Evolutionary conservation across 64 coral and sea anemone genomes (phyloP), one percentile per base, ranked within the genome.

Genomic region (Montipora cactus): DNA sequence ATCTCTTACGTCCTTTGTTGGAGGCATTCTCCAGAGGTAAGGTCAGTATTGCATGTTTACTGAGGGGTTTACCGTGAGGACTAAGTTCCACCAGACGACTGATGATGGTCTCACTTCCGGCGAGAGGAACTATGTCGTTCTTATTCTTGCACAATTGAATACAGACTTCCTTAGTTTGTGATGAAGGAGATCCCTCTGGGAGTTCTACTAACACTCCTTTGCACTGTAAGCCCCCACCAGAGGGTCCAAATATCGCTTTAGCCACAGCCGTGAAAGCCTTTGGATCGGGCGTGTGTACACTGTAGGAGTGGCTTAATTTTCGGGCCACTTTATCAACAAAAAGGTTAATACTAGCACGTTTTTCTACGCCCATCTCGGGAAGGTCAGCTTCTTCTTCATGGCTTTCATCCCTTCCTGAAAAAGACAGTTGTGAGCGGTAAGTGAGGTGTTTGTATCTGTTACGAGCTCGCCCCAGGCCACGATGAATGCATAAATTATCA

Each of bases 221-320:
- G 8, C 64, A 86, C n/a, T 71, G 62, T 4, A 86, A 7, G 3
- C 64, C 66, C 10, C 82, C 82, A 12, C 82, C 82, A 71, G 82
- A 86, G 16, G 62, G 82, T 5, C 82, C 82, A 49, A 86, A 86
- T 86, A 86, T 86, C 9, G 82, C 82, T 46, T 86, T 86, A 20
- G 66, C 82, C 4, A 86, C 64, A 52, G 82, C 82, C 19, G 66
- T 71, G 37, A 86, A 86, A 4, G 18, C 7, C 13, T n/a, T 86
- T 3, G 82, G 82, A 72, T 86, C 82, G 21, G 82, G 82, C 2
- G 49, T 47, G 45, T 71, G 44, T 2, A 86, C 82, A 10, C 82
- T 71, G 18, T 86, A 86, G 2, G 82, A 71, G 9, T 47, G 44
- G 9, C 82, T 86, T 20, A 86, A 9, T 72, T 8, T 86, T 4